phyloP scores from a whole-genome alignment of 2,113 vertebrate species.

The Zosterops japonicus region DNA sequence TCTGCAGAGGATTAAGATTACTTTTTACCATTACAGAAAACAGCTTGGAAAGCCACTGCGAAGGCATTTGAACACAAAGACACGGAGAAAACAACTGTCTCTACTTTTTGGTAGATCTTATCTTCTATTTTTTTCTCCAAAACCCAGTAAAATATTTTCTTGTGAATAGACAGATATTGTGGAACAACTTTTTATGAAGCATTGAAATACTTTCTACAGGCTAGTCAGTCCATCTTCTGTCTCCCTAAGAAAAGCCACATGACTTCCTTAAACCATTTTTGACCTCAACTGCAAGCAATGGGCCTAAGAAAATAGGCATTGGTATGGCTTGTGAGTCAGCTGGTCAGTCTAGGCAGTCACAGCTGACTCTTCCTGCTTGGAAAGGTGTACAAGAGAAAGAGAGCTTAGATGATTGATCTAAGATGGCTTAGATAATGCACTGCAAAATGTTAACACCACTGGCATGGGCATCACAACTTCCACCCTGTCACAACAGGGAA shows the following conservation, averaged over 20 bases:
- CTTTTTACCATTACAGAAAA: background rate
- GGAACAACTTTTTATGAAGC: background rate
- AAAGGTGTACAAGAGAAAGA: background rate
- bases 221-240: background rate
- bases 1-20: background rate
- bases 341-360: background rate
- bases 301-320: rapidly evolving
- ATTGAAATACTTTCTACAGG: background rate
- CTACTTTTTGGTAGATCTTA: background rate
- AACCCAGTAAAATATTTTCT: background rate
- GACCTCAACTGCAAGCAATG: background rate
- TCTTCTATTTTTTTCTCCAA: background rate
- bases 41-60: background rate
- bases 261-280: background rate
- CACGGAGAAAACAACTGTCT: background rate
- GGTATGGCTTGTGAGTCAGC: background rate
- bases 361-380: background rate
- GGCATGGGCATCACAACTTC: background rate
- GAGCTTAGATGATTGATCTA: no score
- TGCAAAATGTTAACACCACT: background rate
- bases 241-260: background rate
- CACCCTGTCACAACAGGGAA: background rate
- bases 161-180: background rate
- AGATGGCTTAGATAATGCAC: background rate
- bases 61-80: background rate